Evolutionary conservation across 2,797 vertebrate genomes (phyloP), one percentile per base, ranked within the genome.

Genomic region (Decapterus maruadsi): DNA sequence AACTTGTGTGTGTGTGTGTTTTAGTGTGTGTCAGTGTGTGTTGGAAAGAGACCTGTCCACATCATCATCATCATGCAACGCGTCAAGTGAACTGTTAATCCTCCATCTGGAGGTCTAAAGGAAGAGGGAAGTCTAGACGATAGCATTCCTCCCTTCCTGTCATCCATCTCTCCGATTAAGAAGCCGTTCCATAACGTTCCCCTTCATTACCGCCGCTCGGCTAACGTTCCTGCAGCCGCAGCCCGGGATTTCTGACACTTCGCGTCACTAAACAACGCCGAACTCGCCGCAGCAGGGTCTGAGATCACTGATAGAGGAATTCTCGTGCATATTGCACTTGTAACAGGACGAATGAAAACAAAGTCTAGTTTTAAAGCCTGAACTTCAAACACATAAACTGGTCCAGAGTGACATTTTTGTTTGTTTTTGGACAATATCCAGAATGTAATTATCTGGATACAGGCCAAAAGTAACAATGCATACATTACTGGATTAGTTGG

Each of bases 91-190:
- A 81, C 80, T 81, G 87, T 89, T 90, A 87, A 88, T 80, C 79
- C 82, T 76, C 78, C 85, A 78, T 86, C 87, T 89, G 87, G 84
- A 84, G 56, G 36, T 68, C 78, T 83, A 70, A 36, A 80, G 75
- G 79, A 73, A 80, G 82, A 83, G 58, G 55, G 38, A 80, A 56
- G 91, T 92, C 87, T 91, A 88, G 87, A 89, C 89, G 16, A 77
- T 31, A 38, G 83, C 85, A 72, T 89, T 87, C 82, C 82, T 87
- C 79, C 54, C 78, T 81, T 72, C 80, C 85, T 82, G 66, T 20
- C 77, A n/a, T 82, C 78, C 31, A 53, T 73, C 72, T 63, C 80
- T 74, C 59, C 70, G 74, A 82, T 82, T 64, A 76, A 58, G 12
- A 53, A 64, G 59, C 64, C n/a, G 68, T 78, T 85, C 69, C 61